Conservation (phyloP, 1,140 invertebrate species). For the Zaprionus ghesquierei region DNA sequence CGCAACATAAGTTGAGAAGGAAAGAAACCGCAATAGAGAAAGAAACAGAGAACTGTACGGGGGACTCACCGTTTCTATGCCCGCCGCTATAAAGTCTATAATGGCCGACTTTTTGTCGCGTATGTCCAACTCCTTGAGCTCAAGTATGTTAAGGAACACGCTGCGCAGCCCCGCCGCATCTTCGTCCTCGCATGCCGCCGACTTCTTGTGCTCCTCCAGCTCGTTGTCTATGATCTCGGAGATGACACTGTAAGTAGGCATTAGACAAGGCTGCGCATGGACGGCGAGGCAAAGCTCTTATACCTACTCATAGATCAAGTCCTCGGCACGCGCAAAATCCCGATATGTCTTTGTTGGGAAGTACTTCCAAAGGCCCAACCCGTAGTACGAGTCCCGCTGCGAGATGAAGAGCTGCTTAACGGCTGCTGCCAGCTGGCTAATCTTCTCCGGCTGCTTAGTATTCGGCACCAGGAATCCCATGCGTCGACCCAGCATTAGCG, state of each 20-base stretch:
- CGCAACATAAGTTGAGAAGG: too few species aligned
- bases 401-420: conserved; percentile 90
- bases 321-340: conserved; percentile 89
- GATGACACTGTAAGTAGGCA: conserved; percentile 85
- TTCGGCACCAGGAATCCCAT: conserved; percentile 90
- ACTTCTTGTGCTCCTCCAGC: conserved; percentile 68
- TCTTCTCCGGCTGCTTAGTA: conserved; percentile 83
- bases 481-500: conserved; percentile 89
- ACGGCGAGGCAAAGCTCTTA: neutral
- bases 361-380: conserved; percentile 92
- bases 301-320: conserved; percentile 88
- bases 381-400: conserved; percentile 91
- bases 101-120: conserved; percentile 92
- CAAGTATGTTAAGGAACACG: conserved; percentile 90
- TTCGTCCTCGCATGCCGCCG: conserved; percentile 83
- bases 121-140: conserved; percentile 88
- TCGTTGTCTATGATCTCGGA: conserved; percentile 90
- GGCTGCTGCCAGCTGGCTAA: conserved; percentile 86
- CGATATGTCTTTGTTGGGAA: conserved; percentile 89
- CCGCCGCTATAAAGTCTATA: conserved; percentile 93
- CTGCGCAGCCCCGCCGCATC: conserved; percentile 84
- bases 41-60: neutral
- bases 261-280: conserved; percentile 24
- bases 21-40: too few species aligned
- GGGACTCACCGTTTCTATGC: conserved; percentile 89